These are phyloP conservation scores for Halictus quadricinctus DNA, from an alignment of 2,888 invertebrate genomes.

Conservation along the genomic window DNA sequence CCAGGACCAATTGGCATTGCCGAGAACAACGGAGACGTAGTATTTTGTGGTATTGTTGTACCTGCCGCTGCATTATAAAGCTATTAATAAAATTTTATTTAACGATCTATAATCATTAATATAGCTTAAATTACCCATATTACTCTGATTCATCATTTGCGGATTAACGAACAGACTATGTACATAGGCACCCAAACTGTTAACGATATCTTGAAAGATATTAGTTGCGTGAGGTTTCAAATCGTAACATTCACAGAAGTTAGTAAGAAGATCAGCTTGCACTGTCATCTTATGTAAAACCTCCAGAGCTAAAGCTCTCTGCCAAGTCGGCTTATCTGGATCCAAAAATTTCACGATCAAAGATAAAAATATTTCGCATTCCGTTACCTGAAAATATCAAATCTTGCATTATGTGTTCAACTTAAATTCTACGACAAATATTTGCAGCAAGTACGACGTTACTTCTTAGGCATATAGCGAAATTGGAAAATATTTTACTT, in stretches of 20 bases:
- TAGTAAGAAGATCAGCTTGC: slow-evolving; percentile 93
- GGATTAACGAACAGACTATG: slow-evolving; percentile 94
- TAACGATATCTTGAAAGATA: slow-evolving; percentile 97
- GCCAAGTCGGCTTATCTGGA: slow-evolving; percentile 98
- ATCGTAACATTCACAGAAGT: slow-evolving; percentile 98
- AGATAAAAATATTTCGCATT: slow-evolving; percentile 99
- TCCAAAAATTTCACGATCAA: slow-evolving; percentile 98
- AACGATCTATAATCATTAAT: neutral
- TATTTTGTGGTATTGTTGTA: slow-evolving; percentile 82
- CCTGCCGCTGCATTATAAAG: slow-evolving; percentile 74
- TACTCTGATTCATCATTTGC: slow-evolving; percentile 85
- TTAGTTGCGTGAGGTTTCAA: slow-evolving; percentile 96
- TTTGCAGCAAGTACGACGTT: neutral
- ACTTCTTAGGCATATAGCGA: neutral
- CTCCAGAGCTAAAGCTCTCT: slow-evolving; percentile 96
- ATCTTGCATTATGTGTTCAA: neutral
- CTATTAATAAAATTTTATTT: slow-evolving; percentile 7
- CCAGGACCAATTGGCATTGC: slow-evolving; percentile 90
- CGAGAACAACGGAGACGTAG: slow-evolving; percentile 86
- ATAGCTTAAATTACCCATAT: slow-evolving; percentile 69
- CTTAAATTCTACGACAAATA: neutral
- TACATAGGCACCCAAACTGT: slow-evolving; percentile 95
- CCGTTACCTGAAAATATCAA: slow-evolving; percentile 89
- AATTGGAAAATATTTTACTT: slow-evolving; percentile 75
- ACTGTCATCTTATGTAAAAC: slow-evolving; percentile 97